phyloP scores from a whole-genome alignment of 2,113 vertebrate species.

The Indri indri region DNA sequence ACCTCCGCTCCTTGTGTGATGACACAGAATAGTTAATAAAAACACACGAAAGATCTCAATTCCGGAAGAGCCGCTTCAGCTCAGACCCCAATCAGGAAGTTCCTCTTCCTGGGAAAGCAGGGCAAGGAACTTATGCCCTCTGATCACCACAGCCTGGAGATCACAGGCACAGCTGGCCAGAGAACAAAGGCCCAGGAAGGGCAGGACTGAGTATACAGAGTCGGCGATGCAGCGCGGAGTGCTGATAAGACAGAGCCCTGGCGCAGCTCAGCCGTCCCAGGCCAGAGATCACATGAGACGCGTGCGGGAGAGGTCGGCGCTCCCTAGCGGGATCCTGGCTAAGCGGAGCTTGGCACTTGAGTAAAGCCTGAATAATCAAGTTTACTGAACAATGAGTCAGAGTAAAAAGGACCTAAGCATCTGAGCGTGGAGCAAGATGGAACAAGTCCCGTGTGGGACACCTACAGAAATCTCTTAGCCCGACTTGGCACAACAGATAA shows the following conservation, averaged over 20 bases:
- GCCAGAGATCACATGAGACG: fast-evolving
- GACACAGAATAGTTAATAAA: constrained; percentile 13
- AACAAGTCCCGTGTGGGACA: neutral
- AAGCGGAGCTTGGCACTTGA: neutral
- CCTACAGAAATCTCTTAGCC: neutral
- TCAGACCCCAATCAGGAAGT: neutral
- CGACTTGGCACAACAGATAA: neutral
- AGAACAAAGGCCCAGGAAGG: neutral
- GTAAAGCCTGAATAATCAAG: neutral
- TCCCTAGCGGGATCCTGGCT: neutral
- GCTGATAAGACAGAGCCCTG: neutral
- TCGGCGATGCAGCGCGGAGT: neutral
- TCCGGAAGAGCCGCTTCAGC: neutral
- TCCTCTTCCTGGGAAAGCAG: constrained; percentile 4
- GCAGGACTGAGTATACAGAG: neutral
- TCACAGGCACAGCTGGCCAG: neutral
- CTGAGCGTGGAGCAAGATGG: neutral
- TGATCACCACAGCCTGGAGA: neutral
- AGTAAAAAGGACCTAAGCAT: neutral
- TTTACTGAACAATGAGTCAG: neutral
- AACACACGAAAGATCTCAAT: constrained; percentile 11
- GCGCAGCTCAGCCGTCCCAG: fast-evolving
- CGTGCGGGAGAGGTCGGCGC: fast-evolving
- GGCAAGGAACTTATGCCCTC: neutral
- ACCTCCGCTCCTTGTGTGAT: neutral